Evolutionary conservation across 2,797 vertebrate species (phyloP).

Genomic region (Girardinus metallicus): DNA sequence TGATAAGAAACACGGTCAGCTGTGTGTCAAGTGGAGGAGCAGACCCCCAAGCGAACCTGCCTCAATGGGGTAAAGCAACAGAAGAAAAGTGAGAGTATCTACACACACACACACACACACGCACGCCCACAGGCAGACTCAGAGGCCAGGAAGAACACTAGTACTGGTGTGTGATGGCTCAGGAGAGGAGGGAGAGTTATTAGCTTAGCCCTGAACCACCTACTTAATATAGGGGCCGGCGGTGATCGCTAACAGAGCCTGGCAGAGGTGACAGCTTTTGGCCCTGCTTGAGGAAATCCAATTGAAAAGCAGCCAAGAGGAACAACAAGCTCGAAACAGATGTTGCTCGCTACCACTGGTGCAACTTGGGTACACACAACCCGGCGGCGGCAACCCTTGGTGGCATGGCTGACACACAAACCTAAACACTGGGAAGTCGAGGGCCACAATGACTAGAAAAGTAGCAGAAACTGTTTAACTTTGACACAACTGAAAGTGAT

Average conservation of each 20-base stretch:
- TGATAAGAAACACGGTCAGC: conserved; percentile 56
- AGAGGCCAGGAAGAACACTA: conserved; percentile 72
- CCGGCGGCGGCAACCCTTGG: conserved; percentile 69
- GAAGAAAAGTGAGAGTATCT: conserved; percentile 42
- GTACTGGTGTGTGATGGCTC: conserved; percentile 85
- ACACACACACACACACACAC: conserved; percentile 27
- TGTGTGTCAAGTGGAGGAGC: conserved; percentile 67
- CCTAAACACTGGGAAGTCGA: conserved; percentile 28
- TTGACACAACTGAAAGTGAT: background rate
- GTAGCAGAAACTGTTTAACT: conserved; percentile 16
- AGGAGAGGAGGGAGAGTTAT: conserved; percentile 97
- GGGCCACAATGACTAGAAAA: conserved; percentile 13
- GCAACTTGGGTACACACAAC: conserved; percentile 83
- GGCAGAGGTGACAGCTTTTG: conserved; percentile 97
- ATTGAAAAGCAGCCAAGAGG: conserved; percentile 99
- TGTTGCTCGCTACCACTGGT: conserved; percentile 88
- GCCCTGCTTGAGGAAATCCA: conserved; percentile 99
- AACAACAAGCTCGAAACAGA: conserved; percentile 98
- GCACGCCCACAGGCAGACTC: conserved; percentile 30
- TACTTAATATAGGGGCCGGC: conserved; percentile 97
- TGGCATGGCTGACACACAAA: conserved; percentile 69
- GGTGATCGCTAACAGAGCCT: conserved; percentile 98
- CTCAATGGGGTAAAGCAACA: conserved; percentile 54
- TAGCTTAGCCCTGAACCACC: conserved; percentile 99
- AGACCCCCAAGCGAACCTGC: conserved; percentile 75